These are phyloP conservation scores for Cremastinae sp. DNA, from an alignment of 2,888 invertebrate species.

Conservation along the genomic window DNA sequence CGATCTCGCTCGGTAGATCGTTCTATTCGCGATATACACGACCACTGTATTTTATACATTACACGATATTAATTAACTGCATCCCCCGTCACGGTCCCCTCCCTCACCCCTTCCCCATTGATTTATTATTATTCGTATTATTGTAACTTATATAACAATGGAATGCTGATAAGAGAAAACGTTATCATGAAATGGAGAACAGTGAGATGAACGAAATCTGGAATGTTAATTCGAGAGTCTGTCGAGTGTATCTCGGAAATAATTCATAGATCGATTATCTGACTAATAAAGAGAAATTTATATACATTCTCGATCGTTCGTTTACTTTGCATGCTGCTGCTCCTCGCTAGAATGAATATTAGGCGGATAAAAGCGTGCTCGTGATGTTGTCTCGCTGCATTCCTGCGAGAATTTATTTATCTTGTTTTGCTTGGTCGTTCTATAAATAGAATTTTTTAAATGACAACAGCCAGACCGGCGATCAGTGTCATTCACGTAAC, in stretches of 20 bases:
- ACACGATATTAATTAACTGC: slow-evolving; percentile 72
- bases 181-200: slow-evolving; percentile 24
- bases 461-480: slow-evolving; percentile 24
- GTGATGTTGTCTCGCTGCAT: no score
- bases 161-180: slow-evolving; percentile 50
- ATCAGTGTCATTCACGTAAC: slow-evolving; percentile 8
- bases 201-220: slow-evolving; percentile 31
- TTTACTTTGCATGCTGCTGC: slow-evolving; percentile 9
- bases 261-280: slow-evolving; percentile 58
- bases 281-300: slow-evolving; percentile 65
- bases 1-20: slow-evolving; percentile 56
- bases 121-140: slow-evolving; percentile 59
- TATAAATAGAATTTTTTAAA: slow-evolving; percentile 36
- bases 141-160: slow-evolving; percentile 53
- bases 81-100: slow-evolving; percentile 35
- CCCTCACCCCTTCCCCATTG: no score
- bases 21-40: slow-evolving; percentile 68
- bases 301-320: slow-evolving; percentile 51
- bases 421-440: slow-evolving; percentile 14
- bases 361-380: no score
- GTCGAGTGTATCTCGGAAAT: slow-evolving; percentile 49
- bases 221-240: slow-evolving; percentile 33
- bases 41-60: slow-evolving; percentile 78
- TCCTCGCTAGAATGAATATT: no score
- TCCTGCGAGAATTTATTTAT: background rate